phyloP scores from a whole-genome alignment of 2,113 vertebrate genomes.

The Neotoma lepida region DNA sequence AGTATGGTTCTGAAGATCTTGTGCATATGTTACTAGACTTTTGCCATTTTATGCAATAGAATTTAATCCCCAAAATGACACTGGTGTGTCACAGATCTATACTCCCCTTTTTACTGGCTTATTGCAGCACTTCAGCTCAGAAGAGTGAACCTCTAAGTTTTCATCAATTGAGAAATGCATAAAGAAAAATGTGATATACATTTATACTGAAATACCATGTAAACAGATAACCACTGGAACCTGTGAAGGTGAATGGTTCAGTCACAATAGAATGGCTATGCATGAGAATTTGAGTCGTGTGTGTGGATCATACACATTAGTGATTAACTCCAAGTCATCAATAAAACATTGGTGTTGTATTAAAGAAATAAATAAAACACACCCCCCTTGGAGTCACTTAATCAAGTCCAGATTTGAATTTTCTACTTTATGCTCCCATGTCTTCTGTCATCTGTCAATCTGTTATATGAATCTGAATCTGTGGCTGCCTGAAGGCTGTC shows the following conservation, averaged over 20 bases:
- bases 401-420: not conserved
- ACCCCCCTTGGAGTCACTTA: not conserved
- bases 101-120: not conserved
- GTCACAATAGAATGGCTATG: not conserved
- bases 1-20: not conserved
- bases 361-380: not conserved
- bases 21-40: not conserved
- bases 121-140: not conserved
- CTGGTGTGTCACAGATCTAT: not conserved
- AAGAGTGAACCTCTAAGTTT: not conserved
- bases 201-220: not conserved
- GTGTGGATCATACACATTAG: not conserved
- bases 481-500: not conserved
- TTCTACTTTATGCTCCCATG: not conserved
- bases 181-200: not conserved
- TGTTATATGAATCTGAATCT: not conserved
- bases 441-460: not conserved
- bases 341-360: not conserved
- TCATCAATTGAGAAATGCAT: not conserved
- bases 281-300: not conserved
- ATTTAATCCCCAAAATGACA: not conserved
- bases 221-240: not conserved
- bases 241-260: no score
- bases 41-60: not conserved
- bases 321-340: not conserved